Percentiles rank a stretch among this genome's conserved stretches.
These are phyloP conservation scores for Epizoanthus ramosus DNA, from an alignment of 92 coral and sea anemone genomes.

Conservation along the genomic window DNA sequence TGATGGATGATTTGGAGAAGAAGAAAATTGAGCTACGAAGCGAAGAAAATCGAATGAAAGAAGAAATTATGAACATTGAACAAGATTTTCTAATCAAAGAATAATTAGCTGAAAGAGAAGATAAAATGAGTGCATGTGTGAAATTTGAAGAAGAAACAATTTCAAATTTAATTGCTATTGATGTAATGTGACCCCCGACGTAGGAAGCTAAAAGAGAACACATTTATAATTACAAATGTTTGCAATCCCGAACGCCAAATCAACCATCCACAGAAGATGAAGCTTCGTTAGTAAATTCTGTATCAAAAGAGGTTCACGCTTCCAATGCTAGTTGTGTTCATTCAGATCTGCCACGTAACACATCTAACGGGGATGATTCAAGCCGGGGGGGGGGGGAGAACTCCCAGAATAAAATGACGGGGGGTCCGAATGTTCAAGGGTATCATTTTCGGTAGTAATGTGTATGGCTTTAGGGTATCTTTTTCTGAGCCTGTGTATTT, in stretches of 20 bases:
- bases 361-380: not conserved
- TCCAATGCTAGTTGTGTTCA: too few species aligned
- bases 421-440: too few species aligned
- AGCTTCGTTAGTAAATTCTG: too few species aligned
- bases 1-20: constrained; percentile 41
- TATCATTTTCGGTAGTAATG: too few species aligned
- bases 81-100: constrained; percentile 34
- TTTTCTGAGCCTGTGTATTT: too few species aligned
- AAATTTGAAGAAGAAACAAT: not conserved
- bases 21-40: constrained; percentile 39
- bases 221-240: too few species aligned
- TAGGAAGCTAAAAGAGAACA: not conserved
- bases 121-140: constrained; percentile 26
- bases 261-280: too few species aligned
- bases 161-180: not conserved
- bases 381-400: too few species aligned
- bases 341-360: not conserved
- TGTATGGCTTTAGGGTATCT: too few species aligned
- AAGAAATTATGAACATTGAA: constrained; percentile 35
- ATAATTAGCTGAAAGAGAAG: constrained; percentile 52
- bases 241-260: too few species aligned
- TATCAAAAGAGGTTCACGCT: too few species aligned
- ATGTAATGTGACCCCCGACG: not conserved
- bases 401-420: too few species aligned
- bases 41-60: constrained; percentile 48